Percentiles rank a stretch among this genome's conserved stretches.
Evolutionary conservation across 1,140 invertebrate genomes (phyloP).

Genomic region (Drosophila guanche): DNA sequence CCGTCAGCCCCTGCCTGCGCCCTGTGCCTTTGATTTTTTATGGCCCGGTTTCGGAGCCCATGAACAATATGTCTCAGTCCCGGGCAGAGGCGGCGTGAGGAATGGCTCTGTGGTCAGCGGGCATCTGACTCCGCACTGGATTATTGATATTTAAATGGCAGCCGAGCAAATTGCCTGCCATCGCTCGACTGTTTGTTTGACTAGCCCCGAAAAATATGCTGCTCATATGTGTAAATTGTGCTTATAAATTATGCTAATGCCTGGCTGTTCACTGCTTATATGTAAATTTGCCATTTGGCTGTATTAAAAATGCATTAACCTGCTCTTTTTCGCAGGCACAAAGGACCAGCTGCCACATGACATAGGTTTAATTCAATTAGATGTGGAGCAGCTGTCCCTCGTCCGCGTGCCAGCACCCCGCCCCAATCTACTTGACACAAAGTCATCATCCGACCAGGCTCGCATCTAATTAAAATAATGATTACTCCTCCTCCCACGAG

Average conservation of each 20-base stretch:
- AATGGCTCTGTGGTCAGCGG: conserved; percentile 34
- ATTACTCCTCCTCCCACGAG: conserved; percentile 12
- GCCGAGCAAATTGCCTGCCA: conserved; percentile 21
- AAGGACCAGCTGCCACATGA: conserved; percentile 15
- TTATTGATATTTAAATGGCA: conserved; percentile 53
- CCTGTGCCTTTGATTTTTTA: conserved; percentile 59
- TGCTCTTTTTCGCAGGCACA: background rate
- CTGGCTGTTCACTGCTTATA: background rate
- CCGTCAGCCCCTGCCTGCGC: conserved; percentile 19
- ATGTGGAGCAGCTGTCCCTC: conserved; percentile 40
- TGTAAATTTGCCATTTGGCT: conserved; percentile 15
- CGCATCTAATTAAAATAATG: conserved; percentile 74
- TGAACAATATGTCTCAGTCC: conserved; percentile 69
- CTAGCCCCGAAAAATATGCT: conserved; percentile 20
- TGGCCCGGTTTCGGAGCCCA: conserved; percentile 12
- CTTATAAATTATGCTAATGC: conserved; percentile 52
- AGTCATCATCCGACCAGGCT: conserved; percentile 29
- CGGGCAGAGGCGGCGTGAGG: conserved; percentile 45
- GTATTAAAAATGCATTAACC: conserved; percentile 58
- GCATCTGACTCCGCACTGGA: conserved; percentile 6
- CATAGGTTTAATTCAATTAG: conserved; percentile 60
- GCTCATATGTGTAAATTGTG: conserved; percentile 33
- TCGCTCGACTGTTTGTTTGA: background rate
- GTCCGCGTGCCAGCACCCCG: background rate
- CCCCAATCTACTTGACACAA: conserved; percentile 6